Percentiles rank a stretch among this genome's conserved stretches.
These are phyloP conservation scores for Poecilobothrus nobilitatus DNA, from an alignment of 2,888 invertebrate genomes.

Conservation along the genomic window DNA sequence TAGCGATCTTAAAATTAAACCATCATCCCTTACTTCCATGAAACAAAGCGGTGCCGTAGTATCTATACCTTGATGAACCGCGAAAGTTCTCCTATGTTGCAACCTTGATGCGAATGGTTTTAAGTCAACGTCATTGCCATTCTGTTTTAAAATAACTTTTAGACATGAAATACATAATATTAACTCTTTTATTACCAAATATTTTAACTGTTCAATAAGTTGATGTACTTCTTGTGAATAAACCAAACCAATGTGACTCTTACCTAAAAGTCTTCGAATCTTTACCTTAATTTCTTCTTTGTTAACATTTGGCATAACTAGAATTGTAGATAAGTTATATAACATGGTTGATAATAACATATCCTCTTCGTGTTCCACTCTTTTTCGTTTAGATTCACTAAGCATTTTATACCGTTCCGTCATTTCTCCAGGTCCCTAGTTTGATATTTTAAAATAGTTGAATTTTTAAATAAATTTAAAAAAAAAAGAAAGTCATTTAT, in stretches of 20 bases:
- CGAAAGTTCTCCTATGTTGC: constrained; percentile 94
- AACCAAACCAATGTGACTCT: constrained; percentile 95
- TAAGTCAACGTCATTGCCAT: constrained; percentile 95
- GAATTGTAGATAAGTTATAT: constrained; percentile 91
- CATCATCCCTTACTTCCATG: constrained; percentile 95
- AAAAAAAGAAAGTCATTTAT: not conserved
- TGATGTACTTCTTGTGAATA: constrained; percentile 97
- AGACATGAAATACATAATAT: no score
- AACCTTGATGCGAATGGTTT: constrained; percentile 92
- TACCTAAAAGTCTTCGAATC: constrained; percentile 83
- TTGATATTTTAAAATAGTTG: constrained; percentile 12
- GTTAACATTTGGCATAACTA: constrained; percentile 85
- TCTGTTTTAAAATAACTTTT: constrained; percentile 48
- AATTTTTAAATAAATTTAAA: not conserved
- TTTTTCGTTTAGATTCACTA: constrained; percentile 85
- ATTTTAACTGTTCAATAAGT: constrained; percentile 87
- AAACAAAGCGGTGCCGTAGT: constrained; percentile 80
- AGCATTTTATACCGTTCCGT: constrained; percentile 94
- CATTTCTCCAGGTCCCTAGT: constrained; percentile 90
- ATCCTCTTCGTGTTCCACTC: constrained; percentile 97
- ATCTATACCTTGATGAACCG: constrained; percentile 93
- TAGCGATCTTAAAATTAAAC: constrained; percentile 71
- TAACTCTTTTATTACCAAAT: constrained; percentile 68
- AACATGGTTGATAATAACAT: constrained; percentile 87
- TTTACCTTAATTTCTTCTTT: constrained; percentile 79